A percentile compares a stretch with the other conserved stretches of the same genome.
These are phyloP conservation scores for Anolis carolinensis DNA, from an alignment of 2,113 vertebrate genomes.

Conservation along the genomic window DNA sequence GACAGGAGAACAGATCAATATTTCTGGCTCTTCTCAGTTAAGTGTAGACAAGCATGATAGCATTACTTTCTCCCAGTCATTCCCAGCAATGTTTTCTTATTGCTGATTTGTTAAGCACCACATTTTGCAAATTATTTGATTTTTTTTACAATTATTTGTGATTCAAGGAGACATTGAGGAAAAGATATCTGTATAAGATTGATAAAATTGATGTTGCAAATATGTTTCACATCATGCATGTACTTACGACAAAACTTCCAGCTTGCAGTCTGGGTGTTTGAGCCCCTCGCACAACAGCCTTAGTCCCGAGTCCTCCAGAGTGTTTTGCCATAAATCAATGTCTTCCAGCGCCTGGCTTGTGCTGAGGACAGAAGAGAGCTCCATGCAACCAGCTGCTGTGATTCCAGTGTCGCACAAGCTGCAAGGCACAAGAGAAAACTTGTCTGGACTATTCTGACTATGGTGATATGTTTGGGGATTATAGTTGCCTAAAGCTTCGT, in stretches of 20 bases:
- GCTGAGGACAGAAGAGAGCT: constrained; percentile 30
- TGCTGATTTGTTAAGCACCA: too few species aligned
- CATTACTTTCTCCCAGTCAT: too few species aligned
- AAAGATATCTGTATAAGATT: background rate
- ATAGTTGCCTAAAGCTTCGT: too few species aligned
- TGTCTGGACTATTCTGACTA: background rate
- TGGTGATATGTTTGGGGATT: background rate
- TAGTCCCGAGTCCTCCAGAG: constrained; percentile 56
- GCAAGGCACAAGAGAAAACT: background rate
- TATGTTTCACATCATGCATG: background rate
- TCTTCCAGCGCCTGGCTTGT: constrained; percentile 37
- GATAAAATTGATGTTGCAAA: background rate
- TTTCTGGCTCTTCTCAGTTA: too few species aligned
- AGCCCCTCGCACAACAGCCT: constrained; percentile 55
- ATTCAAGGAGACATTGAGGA: background rate
- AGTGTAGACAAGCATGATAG: too few species aligned
- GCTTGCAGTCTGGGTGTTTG: constrained; percentile 43
- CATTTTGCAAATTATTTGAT: too few species aligned
- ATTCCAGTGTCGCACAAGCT: constrained; percentile 58
- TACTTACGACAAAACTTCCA: background rate
- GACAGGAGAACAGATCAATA: too few species aligned
- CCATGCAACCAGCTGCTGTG: constrained; percentile 3
- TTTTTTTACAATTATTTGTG: background rate
- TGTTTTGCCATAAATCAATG: constrained; percentile 56
- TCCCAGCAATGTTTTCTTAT: too few species aligned